phyloP scores from a whole-genome alignment of 2,888 invertebrate species.

The Ophion obscuratus region DNA sequence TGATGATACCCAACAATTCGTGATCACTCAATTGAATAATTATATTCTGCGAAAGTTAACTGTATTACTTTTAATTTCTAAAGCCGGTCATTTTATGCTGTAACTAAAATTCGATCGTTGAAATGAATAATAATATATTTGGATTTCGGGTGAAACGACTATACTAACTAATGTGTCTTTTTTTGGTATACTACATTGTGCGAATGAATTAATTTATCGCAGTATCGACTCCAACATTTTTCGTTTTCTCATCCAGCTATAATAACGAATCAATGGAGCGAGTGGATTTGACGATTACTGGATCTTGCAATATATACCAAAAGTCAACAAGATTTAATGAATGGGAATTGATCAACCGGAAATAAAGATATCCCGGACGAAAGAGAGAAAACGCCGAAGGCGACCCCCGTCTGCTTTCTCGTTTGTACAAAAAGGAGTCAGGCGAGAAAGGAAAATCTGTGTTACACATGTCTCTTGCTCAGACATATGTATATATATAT shows the following conservation, averaged over 20 bases:
- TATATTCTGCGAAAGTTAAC: background rate
- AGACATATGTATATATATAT: slow-evolving; percentile 28
- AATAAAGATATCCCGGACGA: slow-evolving; percentile 41
- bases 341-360: slow-evolving; percentile 56
- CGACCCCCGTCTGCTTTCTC: slow-evolving; percentile 40
- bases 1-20: background rate
- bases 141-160: background rate
- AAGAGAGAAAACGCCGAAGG: slow-evolving; percentile 21
- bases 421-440: slow-evolving; percentile 34
- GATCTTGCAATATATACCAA: slow-evolving; percentile 18
- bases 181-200: background rate
- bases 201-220: background rate
- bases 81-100: background rate
- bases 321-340: slow-evolving; percentile 47
- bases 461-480: slow-evolving; percentile 39
- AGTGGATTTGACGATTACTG: slow-evolving; percentile 1
- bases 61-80: no score
- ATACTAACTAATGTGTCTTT: background rate
- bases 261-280: slow-evolving; percentile 35
- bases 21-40: background rate
- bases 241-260: background rate
- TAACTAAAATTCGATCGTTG: background rate
- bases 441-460: slow-evolving; percentile 49
- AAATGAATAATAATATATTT: background rate
- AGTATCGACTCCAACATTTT: slow-evolving; percentile 1